A percentile compares a stretch with the other conserved stretches of the same genome.
These are phyloP conservation scores for Rugalucina vietnamica DNA, from an alignment of 2,888 invertebrate species.

Conservation along the genomic window DNA sequence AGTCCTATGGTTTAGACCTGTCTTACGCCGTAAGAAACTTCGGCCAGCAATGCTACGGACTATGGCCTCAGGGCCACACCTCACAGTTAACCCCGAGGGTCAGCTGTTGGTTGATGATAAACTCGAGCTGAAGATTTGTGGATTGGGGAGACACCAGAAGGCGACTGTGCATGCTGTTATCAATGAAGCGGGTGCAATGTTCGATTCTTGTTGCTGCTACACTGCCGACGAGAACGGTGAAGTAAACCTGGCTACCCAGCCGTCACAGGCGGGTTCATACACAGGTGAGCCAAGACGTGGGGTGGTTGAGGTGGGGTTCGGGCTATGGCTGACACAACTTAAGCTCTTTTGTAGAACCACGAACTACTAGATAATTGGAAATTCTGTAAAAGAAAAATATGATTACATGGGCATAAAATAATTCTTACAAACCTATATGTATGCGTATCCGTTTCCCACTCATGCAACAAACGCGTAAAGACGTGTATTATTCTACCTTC, in stretches of 20 bases:
- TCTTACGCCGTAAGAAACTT: too few relatives aligned
- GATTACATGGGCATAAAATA: too few relatives aligned
- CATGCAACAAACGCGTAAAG: background rate
- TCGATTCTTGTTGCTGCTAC: slow-evolving; percentile 58
- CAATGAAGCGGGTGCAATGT: slow-evolving; percentile 44
- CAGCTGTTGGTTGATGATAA: slow-evolving; percentile 58
- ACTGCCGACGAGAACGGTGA: slow-evolving; percentile 46
- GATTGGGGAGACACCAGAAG: slow-evolving; percentile 39
- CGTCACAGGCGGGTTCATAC: slow-evolving; percentile 57
- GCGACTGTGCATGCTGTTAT: slow-evolving; percentile 57
- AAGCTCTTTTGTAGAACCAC: background rate
- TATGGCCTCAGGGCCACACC: background rate
- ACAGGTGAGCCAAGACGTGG: slow-evolving; percentile 44
- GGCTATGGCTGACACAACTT: background rate
- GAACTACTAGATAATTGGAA: background rate
- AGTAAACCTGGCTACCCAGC: slow-evolving; percentile 46
- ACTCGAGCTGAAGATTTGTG: slow-evolving; percentile 46
- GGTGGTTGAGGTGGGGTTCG: background rate
- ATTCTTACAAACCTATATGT: too few relatives aligned
- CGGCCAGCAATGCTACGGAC: too few relatives aligned
- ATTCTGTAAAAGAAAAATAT: too few relatives aligned
- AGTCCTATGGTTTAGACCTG: too few relatives aligned
- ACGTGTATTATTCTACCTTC: background rate
- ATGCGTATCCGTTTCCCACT: background rate
- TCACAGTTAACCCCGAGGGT: background rate